Evolutionary conservation across 2,888 invertebrate species (phyloP), one percentile per base, ranked within the genome.

Genomic region (Nymphalis polychloros): DNA sequence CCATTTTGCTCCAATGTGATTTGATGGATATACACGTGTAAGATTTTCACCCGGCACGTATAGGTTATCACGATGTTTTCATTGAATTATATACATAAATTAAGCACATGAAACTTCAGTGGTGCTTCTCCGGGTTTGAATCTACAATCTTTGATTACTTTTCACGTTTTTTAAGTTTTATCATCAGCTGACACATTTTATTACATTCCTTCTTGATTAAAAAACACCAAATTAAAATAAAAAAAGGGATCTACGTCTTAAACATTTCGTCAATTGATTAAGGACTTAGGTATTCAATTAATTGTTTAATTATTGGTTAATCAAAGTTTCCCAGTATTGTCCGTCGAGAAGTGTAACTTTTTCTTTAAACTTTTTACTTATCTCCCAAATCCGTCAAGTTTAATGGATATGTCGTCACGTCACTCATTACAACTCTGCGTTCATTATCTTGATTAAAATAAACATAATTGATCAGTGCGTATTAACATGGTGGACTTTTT

Each of bases 191-290:
- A 41, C 8, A 8, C 8, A 41, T 8, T 41, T 41, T 10, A 35
- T 35, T 35, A 35, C 10, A 10, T 41, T 41, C 2, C 0, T 13
- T 41, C 35, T 41, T 8, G 10, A 41, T 41, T 41, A 3, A 4
- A 41, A 41, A 41, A 2, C 13, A 13, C 0, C 41, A 4, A 41
- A 41, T 13, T 13, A 13, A 41, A 41, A 41, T 13, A 41, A 41
- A 13, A 10, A 41, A 41, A 13, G 41, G 2, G 13, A 13, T 41
- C 13, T 41, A 49, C 52, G 63, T 68, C 63, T 63, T 59, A 59
- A 60, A 63, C 60, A 64, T 64, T 68, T 48, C 61, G 49, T 67
- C 59, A 59, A 63, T 68, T 63, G 41, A 59, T 68, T 68, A 64
- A 64, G 41, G 41, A 19, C 13, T 57, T 41, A 10, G 41, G 10